Evolutionary conservation across 2,113 vertebrate genomes (phyloP).

Genomic region (Syngnathus floridae): DNA sequence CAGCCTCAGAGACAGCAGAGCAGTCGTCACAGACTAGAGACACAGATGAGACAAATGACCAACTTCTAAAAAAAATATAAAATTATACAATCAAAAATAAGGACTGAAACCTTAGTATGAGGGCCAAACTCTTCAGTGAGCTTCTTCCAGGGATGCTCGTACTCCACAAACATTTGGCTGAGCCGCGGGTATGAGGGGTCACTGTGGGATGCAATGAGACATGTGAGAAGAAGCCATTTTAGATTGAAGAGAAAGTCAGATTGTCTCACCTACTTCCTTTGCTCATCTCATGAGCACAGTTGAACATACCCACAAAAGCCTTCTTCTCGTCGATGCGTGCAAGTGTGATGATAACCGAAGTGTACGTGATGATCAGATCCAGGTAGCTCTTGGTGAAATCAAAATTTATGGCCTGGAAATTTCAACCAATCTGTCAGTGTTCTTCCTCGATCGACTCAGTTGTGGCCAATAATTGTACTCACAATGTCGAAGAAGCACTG

Average conservation of each 20-base stretch:
- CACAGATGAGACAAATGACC: background rate
- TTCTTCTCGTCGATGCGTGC: conserved; percentile 88
- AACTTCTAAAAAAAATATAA: background rate
- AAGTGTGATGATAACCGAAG: conserved; percentile 81
- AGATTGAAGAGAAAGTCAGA: background rate
- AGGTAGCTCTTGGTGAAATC: conserved; percentile 87
- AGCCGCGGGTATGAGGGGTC: conserved; percentile 82
- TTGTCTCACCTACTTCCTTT: conserved; percentile 77
- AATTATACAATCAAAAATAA: background rate
- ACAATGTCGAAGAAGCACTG: conserved; percentile 91
- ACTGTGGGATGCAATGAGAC: conserved; percentile 55
- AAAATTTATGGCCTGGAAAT: conserved; percentile 77
- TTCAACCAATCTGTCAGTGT: background rate
- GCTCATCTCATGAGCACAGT: conserved; percentile 86
- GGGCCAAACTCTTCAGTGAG: conserved; percentile 89
- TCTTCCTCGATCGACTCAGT: background rate
- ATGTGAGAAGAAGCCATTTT: background rate
- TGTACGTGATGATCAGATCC: conserved; percentile 86
- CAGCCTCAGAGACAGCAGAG: conserved; percentile 78
- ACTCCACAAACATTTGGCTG: conserved; percentile 88
- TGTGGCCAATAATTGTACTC: conserved; percentile 54
- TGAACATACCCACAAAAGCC: conserved; percentile 80
- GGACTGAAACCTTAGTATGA: conserved; percentile 76
- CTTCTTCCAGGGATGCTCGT: conserved; percentile 87
- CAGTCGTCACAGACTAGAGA: conserved; percentile 78